Base-by-base conservation (phyloP, 2,113 vertebrate species). In the Hypocryptadius cinnamomeus region DNA sequence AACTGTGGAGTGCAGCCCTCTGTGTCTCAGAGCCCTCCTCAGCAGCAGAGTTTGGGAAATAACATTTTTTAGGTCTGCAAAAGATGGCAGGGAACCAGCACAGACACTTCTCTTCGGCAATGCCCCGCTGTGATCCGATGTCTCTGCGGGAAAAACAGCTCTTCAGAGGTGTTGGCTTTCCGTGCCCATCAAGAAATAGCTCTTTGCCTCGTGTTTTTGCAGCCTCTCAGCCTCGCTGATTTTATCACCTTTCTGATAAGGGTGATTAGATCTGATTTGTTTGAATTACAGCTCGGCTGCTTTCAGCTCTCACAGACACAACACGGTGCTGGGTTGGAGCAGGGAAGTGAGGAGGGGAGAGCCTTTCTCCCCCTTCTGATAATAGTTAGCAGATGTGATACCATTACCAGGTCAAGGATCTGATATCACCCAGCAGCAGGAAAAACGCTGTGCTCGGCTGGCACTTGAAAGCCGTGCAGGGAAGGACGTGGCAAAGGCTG, bases 321-420 rank as follows among this genome's bases (percentile, higher is more conserved):
- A 87, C 94, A 93, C 27, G 0, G 15, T 61, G 56, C 68, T 2
- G 24, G 40, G 27, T 8, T 85, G 35, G 39, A n/a, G 60, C 25
- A 30, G 82, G 51, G 53, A 17, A n/a, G 60, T 0, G 4, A 78
- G 76, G 35, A 82, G 63, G 85, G 85, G 50, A 85, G 37, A 85
- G 71, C 87, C 54, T 63, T 82, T 59, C 63, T 81, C 45, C 45
- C 84, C 28, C 31, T 40, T 89, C 78, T 85, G 89, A 63, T 93
- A 85, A 92, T 91, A 50, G 53, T 31, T 82, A 85, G 89, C 96
- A 96, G 94, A 96, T 95, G 92, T 82, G 84, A 77, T 93, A 71
- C 30, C n/a, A 1, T 91, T 79, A 57, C 50, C 87, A 73, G 92
- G 84, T 79, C 86, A 71, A 72, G 66, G 80, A 91, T 86, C 84